Evolutionary conservation across 1,140 invertebrate genomes (phyloP).

Genomic region (Heliothis subflexa): DNA sequence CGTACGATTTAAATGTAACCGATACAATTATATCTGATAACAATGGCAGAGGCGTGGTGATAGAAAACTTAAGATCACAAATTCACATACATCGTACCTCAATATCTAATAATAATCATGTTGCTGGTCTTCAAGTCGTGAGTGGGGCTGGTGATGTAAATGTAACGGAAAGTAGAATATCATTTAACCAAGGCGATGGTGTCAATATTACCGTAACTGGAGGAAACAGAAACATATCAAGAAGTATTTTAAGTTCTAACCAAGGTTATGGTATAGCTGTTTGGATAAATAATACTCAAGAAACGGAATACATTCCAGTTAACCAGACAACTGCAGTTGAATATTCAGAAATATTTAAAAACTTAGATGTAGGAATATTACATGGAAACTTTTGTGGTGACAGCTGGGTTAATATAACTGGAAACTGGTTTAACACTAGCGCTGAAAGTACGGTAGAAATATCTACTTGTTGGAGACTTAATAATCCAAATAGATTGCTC

Average conservation of each 20-base stretch:
- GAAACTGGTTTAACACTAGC: constrained; percentile 93
- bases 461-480: constrained; percentile 91
- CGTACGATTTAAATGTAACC: constrained; percentile 95
- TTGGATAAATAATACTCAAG: constrained; percentile 95
- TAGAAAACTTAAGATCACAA: constrained; percentile 94
- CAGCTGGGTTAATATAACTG: constrained; percentile 94
- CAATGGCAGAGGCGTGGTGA: constrained; percentile 95
- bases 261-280: constrained; percentile 93
- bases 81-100: constrained; percentile 92
- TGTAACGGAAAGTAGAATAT: constrained; percentile 95
- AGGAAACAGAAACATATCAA: constrained; percentile 95
- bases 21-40: constrained; percentile 95
- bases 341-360: constrained; percentile 94
- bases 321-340: constrained; percentile 95
- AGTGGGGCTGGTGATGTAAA: constrained; percentile 97
- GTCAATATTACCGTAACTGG: constrained; percentile 97
- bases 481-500: constrained; percentile 85
- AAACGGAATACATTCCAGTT: constrained; percentile 91
- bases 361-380: constrained; percentile 94
- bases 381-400: constrained; percentile 92
- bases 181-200: constrained; percentile 96
- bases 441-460: constrained; percentile 92
- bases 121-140: constrained; percentile 94
- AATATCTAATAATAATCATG: constrained; percentile 95
- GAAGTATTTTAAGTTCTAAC: constrained; percentile 93